These are phyloP conservation scores for Doryteuthis pealeii DNA, from an alignment of 1,140 invertebrate genomes.

Conservation along the genomic window DNA sequence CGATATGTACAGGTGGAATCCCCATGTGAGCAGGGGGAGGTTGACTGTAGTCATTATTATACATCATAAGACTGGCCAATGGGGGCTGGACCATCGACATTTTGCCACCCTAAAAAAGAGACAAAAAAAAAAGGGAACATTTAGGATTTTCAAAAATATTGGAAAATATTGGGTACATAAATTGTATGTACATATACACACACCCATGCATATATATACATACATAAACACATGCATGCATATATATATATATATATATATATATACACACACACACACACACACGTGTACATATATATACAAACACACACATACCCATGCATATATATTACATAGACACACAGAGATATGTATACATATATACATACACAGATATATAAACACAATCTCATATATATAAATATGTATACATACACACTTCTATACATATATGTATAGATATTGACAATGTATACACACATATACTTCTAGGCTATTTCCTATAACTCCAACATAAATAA, in stretches of 20 bases:
- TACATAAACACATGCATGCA: background rate
- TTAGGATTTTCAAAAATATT: constrained; percentile 10
- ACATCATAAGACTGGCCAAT: constrained; percentile 73
- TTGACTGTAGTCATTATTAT: constrained; percentile 84
- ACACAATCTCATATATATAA: no score
- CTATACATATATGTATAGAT: no score
- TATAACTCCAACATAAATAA: no score
- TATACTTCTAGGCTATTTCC: no score
- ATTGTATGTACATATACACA: background rate
- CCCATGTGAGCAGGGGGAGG: constrained; percentile 97
- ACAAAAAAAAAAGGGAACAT: constrained; percentile 43
- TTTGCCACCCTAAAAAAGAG: constrained; percentile 77
- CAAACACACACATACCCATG: no score
- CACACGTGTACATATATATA: no score
- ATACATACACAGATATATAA: no score
- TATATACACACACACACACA: no score
- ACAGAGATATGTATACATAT: no score
- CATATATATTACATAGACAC: no score
- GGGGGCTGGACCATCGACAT: constrained; percentile 74
- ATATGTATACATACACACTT: no score
- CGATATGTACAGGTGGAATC: constrained; percentile 85
- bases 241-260: background rate
- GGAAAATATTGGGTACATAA: background rate
- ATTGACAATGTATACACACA: no score
- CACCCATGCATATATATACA: background rate